Conservation (phyloP, 2,888 invertebrate genomes). For the Drosophila meridionalis region DNA sequence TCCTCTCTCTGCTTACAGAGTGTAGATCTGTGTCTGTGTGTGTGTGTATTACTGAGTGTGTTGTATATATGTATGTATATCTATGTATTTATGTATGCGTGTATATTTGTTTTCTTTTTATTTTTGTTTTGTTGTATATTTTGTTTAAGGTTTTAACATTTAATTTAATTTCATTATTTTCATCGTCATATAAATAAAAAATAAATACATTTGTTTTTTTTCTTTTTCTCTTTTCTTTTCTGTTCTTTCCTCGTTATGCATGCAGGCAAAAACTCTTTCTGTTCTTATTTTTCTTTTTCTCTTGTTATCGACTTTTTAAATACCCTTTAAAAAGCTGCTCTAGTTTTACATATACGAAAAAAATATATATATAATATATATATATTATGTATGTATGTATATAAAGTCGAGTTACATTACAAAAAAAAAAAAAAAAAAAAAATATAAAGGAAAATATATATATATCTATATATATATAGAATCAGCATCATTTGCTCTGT, state of each 20-base stretch:
- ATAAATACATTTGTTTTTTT: constrained; percentile 70
- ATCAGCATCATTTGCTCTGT: constrained; percentile 41
- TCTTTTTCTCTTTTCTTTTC: constrained; percentile 25
- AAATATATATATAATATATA: constrained; percentile 50
- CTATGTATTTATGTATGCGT: constrained; percentile 45
- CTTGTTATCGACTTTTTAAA: constrained; percentile 45
- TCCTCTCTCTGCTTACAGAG: constrained; percentile 7
- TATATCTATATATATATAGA: constrained; percentile 24
- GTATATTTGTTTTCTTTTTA: constrained; percentile 40
- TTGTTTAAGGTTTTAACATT: constrained; percentile 78
- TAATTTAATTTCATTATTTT: constrained; percentile 75
- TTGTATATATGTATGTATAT: constrained; percentile 39
- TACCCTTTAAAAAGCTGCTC: constrained; percentile 68
- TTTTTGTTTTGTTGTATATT: constrained; percentile 62
- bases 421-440: constrained; percentile 47
- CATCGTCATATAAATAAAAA: constrained; percentile 70
- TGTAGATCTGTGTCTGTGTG: constrained; percentile 1
- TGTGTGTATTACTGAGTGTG: constrained; percentile 7
- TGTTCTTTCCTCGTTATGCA: constrained; percentile 53
- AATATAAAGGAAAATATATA: constrained; percentile 30
- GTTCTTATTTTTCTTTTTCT: constrained; percentile 22
- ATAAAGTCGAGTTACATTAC: constrained; percentile 65
- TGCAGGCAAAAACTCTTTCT: constrained; percentile 64
- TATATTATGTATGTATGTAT: constrained; percentile 53
- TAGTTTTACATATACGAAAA: constrained; percentile 76